Conservation (phyloP, 2,113 vertebrate species). For the Corythornis vintsioides region DNA sequence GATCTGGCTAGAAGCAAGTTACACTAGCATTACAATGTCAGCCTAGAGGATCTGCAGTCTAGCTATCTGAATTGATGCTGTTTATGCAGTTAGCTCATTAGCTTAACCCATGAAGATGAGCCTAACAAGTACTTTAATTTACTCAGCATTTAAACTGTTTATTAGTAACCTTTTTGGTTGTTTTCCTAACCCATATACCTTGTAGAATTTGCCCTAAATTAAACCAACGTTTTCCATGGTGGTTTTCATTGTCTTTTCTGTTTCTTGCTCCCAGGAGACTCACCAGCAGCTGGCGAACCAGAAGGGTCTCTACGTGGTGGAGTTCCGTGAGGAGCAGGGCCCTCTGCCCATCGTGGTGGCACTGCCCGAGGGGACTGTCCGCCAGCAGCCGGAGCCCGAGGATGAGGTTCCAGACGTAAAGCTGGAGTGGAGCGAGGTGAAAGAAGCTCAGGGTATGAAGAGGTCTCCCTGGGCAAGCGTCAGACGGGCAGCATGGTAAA, state of each 20-base stretch:
- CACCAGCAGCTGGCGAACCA: constrained; percentile 85
- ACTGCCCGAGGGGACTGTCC: constrained; percentile 67
- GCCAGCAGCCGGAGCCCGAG: constrained; percentile 74
- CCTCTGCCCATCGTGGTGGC: constrained; percentile 87
- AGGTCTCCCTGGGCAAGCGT: constrained; percentile 81
- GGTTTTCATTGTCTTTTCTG: neutral
- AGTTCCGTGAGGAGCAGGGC: constrained; percentile 85
- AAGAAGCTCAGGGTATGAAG: constrained; percentile 79
- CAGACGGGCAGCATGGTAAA: constrained; percentile 79
- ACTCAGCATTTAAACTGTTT: neutral
- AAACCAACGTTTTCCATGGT: neutral
- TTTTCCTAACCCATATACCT: fast-evolving
- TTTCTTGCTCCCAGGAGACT: constrained; percentile 78
- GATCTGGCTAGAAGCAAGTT: neutral
- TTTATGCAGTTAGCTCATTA: neutral
- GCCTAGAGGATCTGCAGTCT: neutral
- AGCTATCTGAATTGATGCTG: neutral
- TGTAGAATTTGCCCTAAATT: neutral
- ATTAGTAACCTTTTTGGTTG: neutral
- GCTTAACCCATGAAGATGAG: neutral
- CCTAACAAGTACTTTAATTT: neutral
- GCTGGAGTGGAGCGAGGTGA: constrained; percentile 90
- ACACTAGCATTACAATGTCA: too few species aligned
- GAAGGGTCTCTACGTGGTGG: constrained; percentile 89
- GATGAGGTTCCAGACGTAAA: constrained; percentile 80